These are phyloP conservation scores for Nesidiocoris tenuis DNA, from an alignment of 2,888 invertebrate species.

Conservation along the genomic window DNA sequence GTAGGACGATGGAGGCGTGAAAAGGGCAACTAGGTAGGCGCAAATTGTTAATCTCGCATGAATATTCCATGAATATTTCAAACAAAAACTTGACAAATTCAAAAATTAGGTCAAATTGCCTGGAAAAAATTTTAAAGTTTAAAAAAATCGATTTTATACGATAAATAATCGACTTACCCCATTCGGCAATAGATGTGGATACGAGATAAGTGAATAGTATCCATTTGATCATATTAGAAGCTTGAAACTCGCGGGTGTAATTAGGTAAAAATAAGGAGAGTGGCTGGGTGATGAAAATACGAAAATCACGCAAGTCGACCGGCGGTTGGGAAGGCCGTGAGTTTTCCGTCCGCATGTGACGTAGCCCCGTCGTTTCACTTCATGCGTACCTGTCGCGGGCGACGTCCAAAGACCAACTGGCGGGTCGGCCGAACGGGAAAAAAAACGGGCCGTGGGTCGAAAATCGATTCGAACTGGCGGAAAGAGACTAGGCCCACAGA, in stretches of 20 bases:
- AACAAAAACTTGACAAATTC: too few relatives aligned
- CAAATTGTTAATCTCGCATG: too few relatives aligned
- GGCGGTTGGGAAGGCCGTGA: neutral
- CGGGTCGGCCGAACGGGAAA: neutral
- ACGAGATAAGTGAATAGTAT: neutral
- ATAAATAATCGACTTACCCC: conserved; percentile 15
- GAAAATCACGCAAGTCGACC: neutral
- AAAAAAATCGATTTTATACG: neutral
- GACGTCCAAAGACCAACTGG: neutral
- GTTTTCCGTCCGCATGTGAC: neutral
- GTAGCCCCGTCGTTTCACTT: neutral
- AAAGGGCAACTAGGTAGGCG: neutral
- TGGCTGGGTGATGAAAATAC: neutral
- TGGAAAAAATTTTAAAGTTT: neutral
- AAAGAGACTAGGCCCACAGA: too few relatives aligned
- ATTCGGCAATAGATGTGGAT: conserved; percentile 11
- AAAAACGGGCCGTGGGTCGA: neutral
- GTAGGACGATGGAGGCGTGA: conserved; percentile 20
- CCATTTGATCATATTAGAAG: neutral
- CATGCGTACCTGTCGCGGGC: neutral
- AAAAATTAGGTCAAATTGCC: neutral
- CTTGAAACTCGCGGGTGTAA: neutral
- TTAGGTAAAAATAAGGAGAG: too few relatives aligned
- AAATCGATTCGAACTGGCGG: neutral
- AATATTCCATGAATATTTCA: too few relatives aligned